These are phyloP conservation scores for Sebastes dallii DNA, from an alignment of 2,797 vertebrate genomes.

Conservation along the genomic window DNA sequence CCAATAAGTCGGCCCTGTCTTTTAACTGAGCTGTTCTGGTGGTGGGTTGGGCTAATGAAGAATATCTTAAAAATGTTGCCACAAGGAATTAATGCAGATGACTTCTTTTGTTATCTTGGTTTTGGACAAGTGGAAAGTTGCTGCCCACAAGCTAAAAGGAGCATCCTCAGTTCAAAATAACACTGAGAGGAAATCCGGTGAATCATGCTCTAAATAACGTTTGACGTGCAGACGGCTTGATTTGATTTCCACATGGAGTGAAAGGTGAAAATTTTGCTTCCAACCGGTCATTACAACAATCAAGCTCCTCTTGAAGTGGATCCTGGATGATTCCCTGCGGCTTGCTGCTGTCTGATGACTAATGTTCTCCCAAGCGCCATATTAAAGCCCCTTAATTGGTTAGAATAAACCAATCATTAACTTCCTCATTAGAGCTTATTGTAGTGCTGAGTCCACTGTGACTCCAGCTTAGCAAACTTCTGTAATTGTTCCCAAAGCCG, in stretches of 20 bases:
- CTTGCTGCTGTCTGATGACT: constrained; percentile 60
- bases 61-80: background rate
- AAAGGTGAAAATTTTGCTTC: constrained; percentile 61
- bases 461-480: constrained; percentile 31
- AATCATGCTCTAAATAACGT: constrained; percentile 12
- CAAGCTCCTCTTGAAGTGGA: constrained; percentile 48
- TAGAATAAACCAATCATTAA: constrained; percentile 63
- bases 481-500: constrained; percentile 41
- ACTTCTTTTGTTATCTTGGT: background rate
- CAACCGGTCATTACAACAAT: constrained; percentile 45
- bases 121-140: background rate
- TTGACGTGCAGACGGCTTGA: constrained; percentile 19
- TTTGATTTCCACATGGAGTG: constrained; percentile 42
- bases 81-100: background rate
- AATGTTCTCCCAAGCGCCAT: constrained; percentile 53
- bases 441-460: constrained; percentile 35
- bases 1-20: constrained; percentile 22
- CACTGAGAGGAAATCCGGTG: background rate
- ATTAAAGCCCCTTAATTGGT: constrained; percentile 60
- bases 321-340: constrained; percentile 43
- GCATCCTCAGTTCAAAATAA: background rate
- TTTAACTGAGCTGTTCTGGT: constrained; percentile 20
- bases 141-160: constrained; percentile 2
- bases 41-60: constrained; percentile 6
- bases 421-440: constrained; percentile 64